Percentiles rank a stretch among this genome's conserved stretches.
These are phyloP conservation scores for Drosophila pseudoobscura DNA, from an alignment of 1,140 invertebrate species.

Conservation along the genomic window DNA sequence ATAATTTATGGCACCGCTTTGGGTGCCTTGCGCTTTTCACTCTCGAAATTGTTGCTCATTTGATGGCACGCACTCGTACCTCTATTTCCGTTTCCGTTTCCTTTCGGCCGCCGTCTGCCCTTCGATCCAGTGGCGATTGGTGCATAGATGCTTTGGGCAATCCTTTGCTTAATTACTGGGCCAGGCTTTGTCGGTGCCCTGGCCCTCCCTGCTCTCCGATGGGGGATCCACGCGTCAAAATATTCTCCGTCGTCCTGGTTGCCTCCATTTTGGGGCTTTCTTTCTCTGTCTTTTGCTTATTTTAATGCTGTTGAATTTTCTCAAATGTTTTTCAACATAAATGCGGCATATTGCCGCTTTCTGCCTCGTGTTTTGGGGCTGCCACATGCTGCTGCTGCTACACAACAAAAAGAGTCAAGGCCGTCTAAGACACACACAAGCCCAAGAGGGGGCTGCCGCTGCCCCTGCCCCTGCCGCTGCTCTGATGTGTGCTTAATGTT, in stretches of 20 bases:
- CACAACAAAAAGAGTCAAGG: constrained; percentile 59
- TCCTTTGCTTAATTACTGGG: too few relatives aligned
- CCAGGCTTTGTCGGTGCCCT: too few relatives aligned
- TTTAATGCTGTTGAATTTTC: constrained; percentile 38
- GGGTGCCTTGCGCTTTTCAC: constrained; percentile 26
- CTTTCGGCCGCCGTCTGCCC: constrained; percentile 1
- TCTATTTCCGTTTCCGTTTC: neutral
- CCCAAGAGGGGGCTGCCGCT: too few relatives aligned
- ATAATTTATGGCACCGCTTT: constrained; percentile 42
- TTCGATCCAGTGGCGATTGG: neutral
- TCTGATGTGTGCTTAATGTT: constrained; percentile 49
- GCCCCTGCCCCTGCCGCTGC: neutral
- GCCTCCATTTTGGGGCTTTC: constrained; percentile 1
- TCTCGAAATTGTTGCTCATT: constrained; percentile 4
- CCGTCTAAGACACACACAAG: constrained; percentile 15
- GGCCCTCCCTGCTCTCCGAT: too few relatives aligned
- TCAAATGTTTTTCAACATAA: constrained; percentile 36
- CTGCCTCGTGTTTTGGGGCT: neutral
- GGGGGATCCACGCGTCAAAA: neutral
- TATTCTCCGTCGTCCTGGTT: too few relatives aligned
- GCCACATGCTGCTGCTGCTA: constrained; percentile 10
- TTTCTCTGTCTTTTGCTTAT: too few relatives aligned
- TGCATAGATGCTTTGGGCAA: too few relatives aligned
- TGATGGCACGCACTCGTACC: neutral
- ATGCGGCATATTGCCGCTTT: constrained; percentile 46